Conservation (phyloP, 2,113 vertebrate species). For the Chionis minor region DNA sequence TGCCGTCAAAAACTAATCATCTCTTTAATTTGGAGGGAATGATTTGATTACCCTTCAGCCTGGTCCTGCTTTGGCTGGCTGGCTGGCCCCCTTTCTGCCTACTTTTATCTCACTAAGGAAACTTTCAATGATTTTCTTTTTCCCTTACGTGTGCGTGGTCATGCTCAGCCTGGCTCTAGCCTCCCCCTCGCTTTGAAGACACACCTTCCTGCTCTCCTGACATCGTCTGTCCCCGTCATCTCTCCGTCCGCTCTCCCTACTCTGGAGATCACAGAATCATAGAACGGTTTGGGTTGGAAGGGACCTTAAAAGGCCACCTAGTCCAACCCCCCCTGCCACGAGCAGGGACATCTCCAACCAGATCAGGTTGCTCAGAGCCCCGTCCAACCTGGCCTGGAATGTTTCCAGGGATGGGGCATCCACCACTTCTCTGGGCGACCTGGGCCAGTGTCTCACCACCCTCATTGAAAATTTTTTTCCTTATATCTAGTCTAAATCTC, state of each 20-base stretch:
- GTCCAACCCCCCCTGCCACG: accelerated
- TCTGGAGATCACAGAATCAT: neutral
- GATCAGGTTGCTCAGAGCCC: neutral
- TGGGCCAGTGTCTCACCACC: accelerated
- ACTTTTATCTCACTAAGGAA: neutral
- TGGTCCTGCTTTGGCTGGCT: neutral
- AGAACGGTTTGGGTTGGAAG: neutral
- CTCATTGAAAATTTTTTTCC: neutral
- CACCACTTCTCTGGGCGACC: neutral
- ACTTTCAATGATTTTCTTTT: neutral
- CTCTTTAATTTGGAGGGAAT: neutral
- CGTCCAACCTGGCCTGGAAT: accelerated
- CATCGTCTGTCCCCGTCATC: neutral
- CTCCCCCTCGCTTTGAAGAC: neutral
- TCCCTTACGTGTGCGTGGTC: accelerated
- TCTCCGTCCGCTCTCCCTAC: neutral
- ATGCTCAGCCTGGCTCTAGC: neutral
- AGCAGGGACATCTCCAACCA: accelerated
- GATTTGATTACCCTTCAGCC: neutral
- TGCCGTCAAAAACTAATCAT: neutral
- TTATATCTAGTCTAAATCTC: neutral
- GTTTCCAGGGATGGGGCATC: neutral
- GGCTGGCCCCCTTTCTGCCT: neutral
- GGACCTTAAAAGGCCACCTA: accelerated
- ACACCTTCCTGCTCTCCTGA: neutral